Conservation (phyloP, 2,797 vertebrate genomes). For the Apogon talboti region DNA sequence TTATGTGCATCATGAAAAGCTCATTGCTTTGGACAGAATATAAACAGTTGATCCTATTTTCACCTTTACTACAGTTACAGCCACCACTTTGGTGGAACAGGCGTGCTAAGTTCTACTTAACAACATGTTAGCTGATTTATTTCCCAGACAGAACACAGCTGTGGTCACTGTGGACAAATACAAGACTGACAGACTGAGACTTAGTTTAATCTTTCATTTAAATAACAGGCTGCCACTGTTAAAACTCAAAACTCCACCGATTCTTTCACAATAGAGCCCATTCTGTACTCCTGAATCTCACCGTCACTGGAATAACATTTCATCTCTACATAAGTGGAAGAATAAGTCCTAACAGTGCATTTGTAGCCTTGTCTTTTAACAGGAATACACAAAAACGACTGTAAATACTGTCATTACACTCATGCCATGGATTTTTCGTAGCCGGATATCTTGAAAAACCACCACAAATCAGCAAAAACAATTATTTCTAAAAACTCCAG, state of each 20-base stretch:
- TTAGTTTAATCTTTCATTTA: conserved; percentile 25
- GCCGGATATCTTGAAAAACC: no score
- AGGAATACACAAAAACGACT: no score
- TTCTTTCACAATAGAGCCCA: conserved; percentile 8
- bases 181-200: background rate
- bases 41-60: conserved; percentile 39
- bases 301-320: conserved; percentile 11
- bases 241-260: conserved; percentile 29
- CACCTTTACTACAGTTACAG: conserved; percentile 35
- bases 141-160: conserved; percentile 14
- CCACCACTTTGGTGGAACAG: conserved; percentile 30
- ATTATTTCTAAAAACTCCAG: no score
- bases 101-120: conserved; percentile 4
- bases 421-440: no score
- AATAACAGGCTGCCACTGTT: conserved; percentile 32
- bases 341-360: no score
- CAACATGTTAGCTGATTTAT: conserved; percentile 22
- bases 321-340: background rate
- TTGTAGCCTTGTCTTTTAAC: no score
- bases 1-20: conserved; percentile 20
- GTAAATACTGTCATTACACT: no score
- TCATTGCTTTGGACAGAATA: conserved; percentile 48
- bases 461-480: no score
- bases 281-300: conserved; percentile 9
- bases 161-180: background rate